phyloP scores from a whole-genome alignment of 1,140 invertebrate genomes.

The Listronotus oregonensis region DNA sequence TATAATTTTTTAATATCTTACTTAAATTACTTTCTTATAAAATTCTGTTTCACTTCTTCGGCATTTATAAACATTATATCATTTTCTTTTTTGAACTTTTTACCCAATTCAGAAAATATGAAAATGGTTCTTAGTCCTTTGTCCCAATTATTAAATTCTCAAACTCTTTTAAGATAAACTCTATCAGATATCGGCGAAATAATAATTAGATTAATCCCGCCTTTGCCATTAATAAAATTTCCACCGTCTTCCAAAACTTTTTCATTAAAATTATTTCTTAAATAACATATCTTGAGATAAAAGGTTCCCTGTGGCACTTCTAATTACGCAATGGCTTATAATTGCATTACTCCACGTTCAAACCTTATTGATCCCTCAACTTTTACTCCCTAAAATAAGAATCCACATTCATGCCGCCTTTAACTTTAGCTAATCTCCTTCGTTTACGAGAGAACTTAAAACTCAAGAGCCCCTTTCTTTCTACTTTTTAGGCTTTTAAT shows the following conservation, averaged over 20 bases:
- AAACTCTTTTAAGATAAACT: constrained; percentile 23
- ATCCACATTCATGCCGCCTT: constrained; percentile 42
- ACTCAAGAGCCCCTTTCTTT: constrained; percentile 33
- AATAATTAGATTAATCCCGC: constrained; percentile 43
- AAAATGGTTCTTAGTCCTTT: background rate
- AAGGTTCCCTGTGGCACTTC: constrained; percentile 40
- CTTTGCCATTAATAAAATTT: constrained; percentile 42
- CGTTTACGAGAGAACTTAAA: constrained; percentile 44
- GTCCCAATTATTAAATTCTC: constrained; percentile 20
- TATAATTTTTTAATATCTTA: too few species aligned
- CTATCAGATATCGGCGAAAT: constrained; percentile 30
- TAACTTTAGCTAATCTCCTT: constrained; percentile 47
- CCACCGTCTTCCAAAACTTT: constrained; percentile 39
- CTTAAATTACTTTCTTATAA: too few species aligned
- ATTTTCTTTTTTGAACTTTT: too few species aligned
- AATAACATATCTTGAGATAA: constrained; percentile 48
- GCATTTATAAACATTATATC: too few species aligned
- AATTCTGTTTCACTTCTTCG: too few species aligned
- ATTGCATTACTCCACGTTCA: constrained; percentile 47
- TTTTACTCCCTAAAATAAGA: constrained; percentile 47
- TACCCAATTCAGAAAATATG: constrained; percentile 1
- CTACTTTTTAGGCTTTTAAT: constrained; percentile 31
- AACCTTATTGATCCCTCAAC: constrained; percentile 46
- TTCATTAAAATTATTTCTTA: constrained; percentile 48
- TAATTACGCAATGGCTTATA: constrained; percentile 50